A percentile compares a stretch with the other conserved stretches of the same genome.
Evolutionary conservation across 2,113 vertebrate species (phyloP).

Genomic region (Paradoxurus hermaphroditus): DNA sequence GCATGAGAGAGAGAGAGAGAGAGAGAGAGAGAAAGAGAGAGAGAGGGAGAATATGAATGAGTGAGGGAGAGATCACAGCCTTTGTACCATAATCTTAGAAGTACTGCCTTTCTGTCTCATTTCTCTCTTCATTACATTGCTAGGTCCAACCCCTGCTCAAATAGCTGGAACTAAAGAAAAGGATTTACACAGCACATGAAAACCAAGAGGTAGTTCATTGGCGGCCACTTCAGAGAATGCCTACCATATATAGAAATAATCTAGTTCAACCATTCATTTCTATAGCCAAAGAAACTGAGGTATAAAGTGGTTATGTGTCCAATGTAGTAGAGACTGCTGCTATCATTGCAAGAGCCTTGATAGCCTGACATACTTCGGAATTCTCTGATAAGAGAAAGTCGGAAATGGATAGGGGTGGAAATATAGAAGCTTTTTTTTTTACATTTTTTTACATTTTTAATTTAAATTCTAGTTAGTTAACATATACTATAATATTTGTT

Average conservation of each 20-base stretch:
- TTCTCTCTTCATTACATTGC: background rate
- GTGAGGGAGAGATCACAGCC: background rate
- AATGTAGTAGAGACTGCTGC: background rate
- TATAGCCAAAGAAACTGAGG: background rate
- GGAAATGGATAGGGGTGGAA: background rate
- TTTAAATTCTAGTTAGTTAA: too few species aligned
- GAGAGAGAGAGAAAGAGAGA: background rate
- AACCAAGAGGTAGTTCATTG: background rate
- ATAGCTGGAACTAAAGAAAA: background rate
- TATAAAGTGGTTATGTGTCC: background rate
- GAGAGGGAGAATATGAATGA: background rate
- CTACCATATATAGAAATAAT: background rate
- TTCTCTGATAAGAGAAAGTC: background rate
- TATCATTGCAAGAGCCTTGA: background rate
- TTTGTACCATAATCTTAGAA: background rate
- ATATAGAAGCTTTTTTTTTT: too few species aligned
- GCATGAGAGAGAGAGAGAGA: background rate
- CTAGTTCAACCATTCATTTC: background rate
- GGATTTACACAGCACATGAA: background rate
- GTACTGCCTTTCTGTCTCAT: background rate
- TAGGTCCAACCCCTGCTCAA: background rate
- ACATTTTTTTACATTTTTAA: too few species aligned
- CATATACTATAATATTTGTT: too few species aligned
- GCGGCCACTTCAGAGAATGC: background rate
- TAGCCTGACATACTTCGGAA: background rate